Evolutionary conservation across 1,140 invertebrate genomes (phyloP), one percentile per base, ranked within the genome.

Genomic region (Pectinophora gossypiella): DNA sequence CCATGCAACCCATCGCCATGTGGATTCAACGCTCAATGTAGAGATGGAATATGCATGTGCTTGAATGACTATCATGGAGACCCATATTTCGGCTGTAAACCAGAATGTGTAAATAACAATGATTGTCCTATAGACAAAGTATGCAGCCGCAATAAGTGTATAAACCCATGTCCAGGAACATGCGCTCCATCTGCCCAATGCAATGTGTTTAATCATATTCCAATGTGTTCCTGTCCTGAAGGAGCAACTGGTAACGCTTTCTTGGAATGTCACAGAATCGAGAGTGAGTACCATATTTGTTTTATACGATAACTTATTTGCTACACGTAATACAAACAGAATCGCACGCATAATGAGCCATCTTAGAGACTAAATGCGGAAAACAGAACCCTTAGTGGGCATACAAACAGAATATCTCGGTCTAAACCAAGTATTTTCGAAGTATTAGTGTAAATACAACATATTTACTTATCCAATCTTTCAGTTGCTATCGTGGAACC

Each of bases 1-100:
- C 89, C 90, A 27, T 94, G 93, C 65, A 86, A 89, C 62, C 92
- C 92, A 46, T 92, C 92, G 10, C 93, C 93, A 3, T 95, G 94
- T 79, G 94, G 94, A 45, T 90, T 91, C 23, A 95, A 95, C 70
- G 76, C 93, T 22, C 60, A 87, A 64, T 94, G 92, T 60, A 77
- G 78, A 69, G 90, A 91, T 67, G 91, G 90, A 35, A 73, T 89
- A 36, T 94, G 93, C 69, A 89, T 91, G 48, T 95, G 93, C 67
- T 51, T 92, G 22, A 68, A 81, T 44, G 92, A 93, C 62, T 94
- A 91, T 70, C 86, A 89, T 50, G 94, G 93, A 44, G 91, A 94
- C 85, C 92, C 93, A 9, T 92, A 92, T 60, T 62, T 82, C 48
- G 92, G 92, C 20, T 93, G 93, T 72, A 87, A 91, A 72, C 92